A percentile compares a stretch with the other conserved stretches of the same genome.
Conservation (phyloP, 2,113 vertebrate genomes). For the Xenopus laevis region DNA sequence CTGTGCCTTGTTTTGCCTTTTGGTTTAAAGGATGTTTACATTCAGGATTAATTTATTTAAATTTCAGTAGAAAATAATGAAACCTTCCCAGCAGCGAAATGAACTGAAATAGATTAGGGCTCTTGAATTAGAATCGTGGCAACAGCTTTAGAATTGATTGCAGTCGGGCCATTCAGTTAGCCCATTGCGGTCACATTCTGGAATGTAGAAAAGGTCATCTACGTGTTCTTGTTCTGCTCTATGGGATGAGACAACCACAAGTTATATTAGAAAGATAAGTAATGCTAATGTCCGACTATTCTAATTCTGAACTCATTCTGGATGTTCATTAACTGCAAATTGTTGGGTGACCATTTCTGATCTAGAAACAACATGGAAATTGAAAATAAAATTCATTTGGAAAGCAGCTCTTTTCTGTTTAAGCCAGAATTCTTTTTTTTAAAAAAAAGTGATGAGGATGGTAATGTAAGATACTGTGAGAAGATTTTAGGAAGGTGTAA, state of each 20-base stretch:
- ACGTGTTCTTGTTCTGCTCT: neutral
- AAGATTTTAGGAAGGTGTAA: too few relatives aligned
- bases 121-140: neutral
- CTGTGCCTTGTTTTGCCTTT: neutral
- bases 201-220: neutral
- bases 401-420: too few relatives aligned
- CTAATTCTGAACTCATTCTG: too few relatives aligned
- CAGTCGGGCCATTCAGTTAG: neutral
- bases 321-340: too few relatives aligned
- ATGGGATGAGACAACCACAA: neutral
- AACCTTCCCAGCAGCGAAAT: neutral
- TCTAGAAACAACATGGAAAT: too few relatives aligned
- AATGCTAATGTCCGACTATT: neutral
- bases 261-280: neutral
- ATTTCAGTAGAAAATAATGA: neutral
- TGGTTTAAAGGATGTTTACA: slow-evolving; percentile 6
- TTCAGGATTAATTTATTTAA: slow-evolving; percentile 3
- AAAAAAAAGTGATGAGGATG: too few relatives aligned
- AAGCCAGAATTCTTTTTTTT: too few relatives aligned
- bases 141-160: neutral
- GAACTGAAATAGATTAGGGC: neutral
- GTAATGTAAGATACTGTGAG: too few relatives aligned
- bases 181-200: neutral
- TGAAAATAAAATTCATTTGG: too few relatives aligned
- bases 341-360: too few relatives aligned